These are phyloP conservation scores for Agapetus fuscipes DNA, from an alignment of 2,888 invertebrate species.

Conservation along the genomic window DNA sequence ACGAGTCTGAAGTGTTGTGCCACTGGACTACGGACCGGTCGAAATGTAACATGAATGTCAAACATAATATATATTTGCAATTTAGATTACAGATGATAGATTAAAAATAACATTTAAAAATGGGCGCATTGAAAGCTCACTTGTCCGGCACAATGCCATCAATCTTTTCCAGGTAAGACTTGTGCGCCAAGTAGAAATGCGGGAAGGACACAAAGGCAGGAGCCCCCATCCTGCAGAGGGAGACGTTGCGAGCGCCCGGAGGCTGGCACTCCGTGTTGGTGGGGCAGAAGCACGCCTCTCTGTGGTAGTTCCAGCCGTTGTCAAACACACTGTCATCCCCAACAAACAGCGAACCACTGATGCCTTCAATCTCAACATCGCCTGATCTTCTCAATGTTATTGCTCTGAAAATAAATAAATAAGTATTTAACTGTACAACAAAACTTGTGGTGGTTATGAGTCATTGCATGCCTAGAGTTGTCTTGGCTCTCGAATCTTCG, in stretches of 20 bases:
- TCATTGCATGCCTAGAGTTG: neutral
- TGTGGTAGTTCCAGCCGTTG: slow-evolving; percentile 52
- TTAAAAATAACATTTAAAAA: too few relatives aligned
- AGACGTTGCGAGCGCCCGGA: slow-evolving; percentile 61
- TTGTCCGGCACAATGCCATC: slow-evolving; percentile 56
- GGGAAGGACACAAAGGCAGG: slow-evolving; percentile 76
- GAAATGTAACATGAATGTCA: too few relatives aligned
- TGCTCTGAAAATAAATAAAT: slow-evolving; percentile 21
- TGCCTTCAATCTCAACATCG: slow-evolving; percentile 38
- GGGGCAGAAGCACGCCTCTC: slow-evolving; percentile 60
- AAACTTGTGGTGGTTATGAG: too few relatives aligned
- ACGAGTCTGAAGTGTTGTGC: too few relatives aligned
- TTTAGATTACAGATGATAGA: too few relatives aligned
- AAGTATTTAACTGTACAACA: neutral
- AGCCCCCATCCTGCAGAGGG: slow-evolving; percentile 66
- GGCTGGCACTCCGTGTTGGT: slow-evolving; percentile 38
- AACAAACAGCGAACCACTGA: slow-evolving; percentile 40
- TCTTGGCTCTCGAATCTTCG: too few relatives aligned
- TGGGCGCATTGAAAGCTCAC: too few relatives aligned
- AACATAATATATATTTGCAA: too few relatives aligned
- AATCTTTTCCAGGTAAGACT: slow-evolving; percentile 51
- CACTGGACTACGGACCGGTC: too few relatives aligned
- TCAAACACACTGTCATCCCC: slow-evolving; percentile 60
- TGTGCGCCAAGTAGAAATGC: slow-evolving; percentile 69
- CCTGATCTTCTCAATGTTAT: slow-evolving; percentile 19